Conservation (phyloP, 2,797 vertebrate species). For the Sparus aurata region DNA sequence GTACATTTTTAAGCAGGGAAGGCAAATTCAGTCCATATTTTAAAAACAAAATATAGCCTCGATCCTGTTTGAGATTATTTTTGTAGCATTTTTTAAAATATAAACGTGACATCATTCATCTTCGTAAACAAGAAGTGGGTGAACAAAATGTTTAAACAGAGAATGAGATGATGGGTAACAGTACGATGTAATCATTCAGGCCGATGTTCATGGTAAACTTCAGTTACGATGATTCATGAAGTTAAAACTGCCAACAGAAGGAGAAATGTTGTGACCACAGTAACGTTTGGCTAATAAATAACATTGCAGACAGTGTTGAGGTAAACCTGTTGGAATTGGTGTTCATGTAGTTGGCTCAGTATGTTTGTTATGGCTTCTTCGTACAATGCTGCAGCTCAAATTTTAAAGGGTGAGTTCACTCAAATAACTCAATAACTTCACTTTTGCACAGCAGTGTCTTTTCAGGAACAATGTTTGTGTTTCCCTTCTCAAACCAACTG, state of each 20-base stretch:
- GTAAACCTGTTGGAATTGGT: slow-evolving; percentile 41
- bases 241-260: background rate
- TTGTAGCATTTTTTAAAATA: slow-evolving; percentile 23
- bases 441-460: background rate
- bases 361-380: slow-evolving; percentile 45
- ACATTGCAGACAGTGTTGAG: slow-evolving; percentile 28
- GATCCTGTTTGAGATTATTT: slow-evolving; percentile 23
- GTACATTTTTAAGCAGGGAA: slow-evolving; percentile 39
- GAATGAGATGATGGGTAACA: slow-evolving; percentile 3
- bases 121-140: slow-evolving; percentile 45
- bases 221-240: background rate
- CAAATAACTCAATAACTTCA: background rate
- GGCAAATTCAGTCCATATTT: slow-evolving; percentile 33
- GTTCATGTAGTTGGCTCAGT: slow-evolving; percentile 40
- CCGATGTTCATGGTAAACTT: background rate
- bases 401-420: slow-evolving; percentile 47
- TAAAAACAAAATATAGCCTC: slow-evolving; percentile 26
- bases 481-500: background rate
- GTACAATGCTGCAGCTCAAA: background rate
- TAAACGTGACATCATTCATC: slow-evolving; percentile 42
- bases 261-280: slow-evolving; percentile 61
- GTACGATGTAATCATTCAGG: background rate
- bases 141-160: slow-evolving; percentile 1
- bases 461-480: background rate
- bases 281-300: background rate